A percentile compares a stretch with the other conserved stretches of the same genome.
Conservation (phyloP, 2,888 invertebrate genomes). For the Bembecia ichneumoniformis region DNA sequence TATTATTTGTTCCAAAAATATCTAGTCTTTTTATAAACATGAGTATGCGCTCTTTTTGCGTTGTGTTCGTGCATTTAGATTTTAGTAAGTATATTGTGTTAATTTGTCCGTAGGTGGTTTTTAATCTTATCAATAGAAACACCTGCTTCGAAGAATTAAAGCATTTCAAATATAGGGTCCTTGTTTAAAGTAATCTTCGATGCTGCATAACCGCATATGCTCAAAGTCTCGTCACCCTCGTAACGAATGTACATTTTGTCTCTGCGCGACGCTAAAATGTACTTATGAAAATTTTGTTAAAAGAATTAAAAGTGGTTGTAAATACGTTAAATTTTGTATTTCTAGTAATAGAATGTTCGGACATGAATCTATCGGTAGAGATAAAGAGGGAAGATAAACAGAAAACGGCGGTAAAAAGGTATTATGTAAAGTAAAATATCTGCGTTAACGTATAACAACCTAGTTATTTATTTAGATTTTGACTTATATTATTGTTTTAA, state of each 20-base stretch:
- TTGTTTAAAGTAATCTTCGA: neutral
- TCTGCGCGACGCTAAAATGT: constrained; percentile 61
- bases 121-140: neutral
- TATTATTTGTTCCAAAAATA: constrained; percentile 45
- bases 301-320: constrained; percentile 66
- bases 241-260: constrained; percentile 65
- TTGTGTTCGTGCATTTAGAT: neutral
- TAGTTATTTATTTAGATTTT: constrained; percentile 19
- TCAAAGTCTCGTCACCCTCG: constrained; percentile 5
- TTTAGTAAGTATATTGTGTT: neutral
- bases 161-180: neutral
- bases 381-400: constrained; percentile 35
- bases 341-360: constrained; percentile 68
- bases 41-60: neutral
- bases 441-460: constrained; percentile 39
- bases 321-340: constrained; percentile 74
- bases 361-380: constrained; percentile 53
- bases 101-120: neutral
- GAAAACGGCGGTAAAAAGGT: constrained; percentile 34
- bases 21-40: constrained; percentile 55
- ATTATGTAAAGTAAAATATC: constrained; percentile 36
- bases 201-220: neutral
- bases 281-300: constrained; percentile 68
- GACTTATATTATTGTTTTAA: constrained; percentile 13
- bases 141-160: neutral